Conservation (phyloP, 2,113 vertebrate genomes). For the Psittacula cyanocephala region DNA sequence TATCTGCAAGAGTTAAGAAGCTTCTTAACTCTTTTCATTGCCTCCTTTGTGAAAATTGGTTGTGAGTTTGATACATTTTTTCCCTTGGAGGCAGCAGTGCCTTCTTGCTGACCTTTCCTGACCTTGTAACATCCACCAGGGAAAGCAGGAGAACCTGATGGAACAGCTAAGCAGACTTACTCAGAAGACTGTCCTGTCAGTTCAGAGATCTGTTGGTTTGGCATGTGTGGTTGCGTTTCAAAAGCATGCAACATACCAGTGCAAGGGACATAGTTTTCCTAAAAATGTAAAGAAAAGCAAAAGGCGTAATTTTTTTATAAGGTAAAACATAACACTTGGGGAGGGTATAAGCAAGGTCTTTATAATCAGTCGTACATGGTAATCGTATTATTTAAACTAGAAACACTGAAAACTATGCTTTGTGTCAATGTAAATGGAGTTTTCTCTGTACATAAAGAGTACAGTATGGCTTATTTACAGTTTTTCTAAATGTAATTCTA, state of each 20-base stretch:
- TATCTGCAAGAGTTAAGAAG: background rate
- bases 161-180: background rate
- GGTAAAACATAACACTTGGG: background rate
- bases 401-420: background rate
- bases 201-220: background rate
- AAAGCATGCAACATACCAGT: background rate
- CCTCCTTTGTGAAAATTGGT: background rate
- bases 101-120: background rate
- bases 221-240: background rate
- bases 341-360: background rate
- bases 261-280: background rate
- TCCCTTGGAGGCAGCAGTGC: background rate
- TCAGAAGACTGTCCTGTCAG: background rate
- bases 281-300: background rate
- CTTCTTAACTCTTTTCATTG: slow-evolving; percentile 6
- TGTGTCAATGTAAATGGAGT: background rate
- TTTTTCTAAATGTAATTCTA: background rate
- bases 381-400: background rate
- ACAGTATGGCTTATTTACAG: background rate
- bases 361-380: background rate
- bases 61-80: background rate
- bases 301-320: background rate
- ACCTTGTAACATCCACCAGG: background rate
- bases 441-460: background rate
- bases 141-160: background rate